These are phyloP conservation scores for Phenganax marumi DNA, from an alignment of 92 coral and sea anemone species.

Conservation along the genomic window DNA sequence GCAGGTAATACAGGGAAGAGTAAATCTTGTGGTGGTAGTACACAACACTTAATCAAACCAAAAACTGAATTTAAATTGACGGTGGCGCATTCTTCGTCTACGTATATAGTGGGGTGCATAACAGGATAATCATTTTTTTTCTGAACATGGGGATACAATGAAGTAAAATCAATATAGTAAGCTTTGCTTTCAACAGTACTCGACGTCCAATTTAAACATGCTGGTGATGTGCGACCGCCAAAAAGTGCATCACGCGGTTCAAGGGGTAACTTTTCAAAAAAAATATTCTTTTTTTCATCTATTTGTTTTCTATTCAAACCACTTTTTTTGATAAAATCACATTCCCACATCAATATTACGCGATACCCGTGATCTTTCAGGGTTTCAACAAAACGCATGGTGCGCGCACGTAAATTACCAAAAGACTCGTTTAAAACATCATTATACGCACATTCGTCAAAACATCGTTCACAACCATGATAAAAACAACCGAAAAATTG, in stretches of 20 bases:
- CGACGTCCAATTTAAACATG: too few relatives aligned
- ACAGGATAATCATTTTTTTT: neutral
- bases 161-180: neutral
- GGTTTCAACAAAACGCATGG: neutral
- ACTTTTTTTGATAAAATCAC: neutral
- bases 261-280: slow-evolving; percentile 3
- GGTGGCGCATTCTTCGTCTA: slow-evolving; percentile 3
- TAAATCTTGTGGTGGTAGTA: slow-evolving; percentile 13
- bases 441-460: too few relatives aligned
- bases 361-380: slow-evolving; percentile 14
- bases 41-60: too few relatives aligned
- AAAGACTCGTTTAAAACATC: slow-evolving; percentile 14
- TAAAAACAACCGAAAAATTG: too few relatives aligned
- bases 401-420: neutral
- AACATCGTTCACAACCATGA: too few relatives aligned
- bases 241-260: too few relatives aligned
- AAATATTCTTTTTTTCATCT: slow-evolving; percentile 9
- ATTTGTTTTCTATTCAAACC: neutral
- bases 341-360: slow-evolving; percentile 8
- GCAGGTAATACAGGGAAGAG: slow-evolving; percentile 15
- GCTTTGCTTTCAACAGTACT: slow-evolving; percentile 11
- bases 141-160: slow-evolving; percentile 27
- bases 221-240: too few relatives aligned
- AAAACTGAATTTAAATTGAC: slow-evolving; percentile 3
- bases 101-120: neutral